Conservation (phyloP, 2,113 vertebrate species). For the Poeciliopsis prolifica region DNA sequence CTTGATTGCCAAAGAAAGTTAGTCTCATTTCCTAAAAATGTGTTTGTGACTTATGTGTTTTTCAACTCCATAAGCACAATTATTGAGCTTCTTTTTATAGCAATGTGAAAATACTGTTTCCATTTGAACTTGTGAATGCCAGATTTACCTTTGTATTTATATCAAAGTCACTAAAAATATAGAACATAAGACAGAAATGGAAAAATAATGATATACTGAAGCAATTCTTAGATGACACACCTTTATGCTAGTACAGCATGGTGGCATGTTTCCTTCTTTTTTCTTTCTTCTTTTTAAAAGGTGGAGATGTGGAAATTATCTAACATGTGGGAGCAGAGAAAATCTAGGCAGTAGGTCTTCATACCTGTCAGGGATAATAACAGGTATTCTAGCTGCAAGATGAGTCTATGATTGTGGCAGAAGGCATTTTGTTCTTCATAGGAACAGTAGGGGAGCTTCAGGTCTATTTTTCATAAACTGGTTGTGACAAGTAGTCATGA, state of each 20-base stretch:
- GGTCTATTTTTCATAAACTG: constrained; percentile 52
- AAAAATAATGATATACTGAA: constrained; percentile 65
- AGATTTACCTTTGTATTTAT: background rate
- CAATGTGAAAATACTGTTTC: background rate
- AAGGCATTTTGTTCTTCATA: constrained; percentile 42
- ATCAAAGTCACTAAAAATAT: background rate
- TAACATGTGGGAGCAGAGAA: constrained; percentile 29
- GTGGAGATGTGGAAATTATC: constrained; percentile 52
- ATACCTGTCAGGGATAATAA: constrained; percentile 67
- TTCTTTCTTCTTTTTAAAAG: constrained; percentile 14
- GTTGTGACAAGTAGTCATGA: constrained; percentile 65
- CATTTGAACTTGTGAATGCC: no score
- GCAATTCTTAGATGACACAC: constrained; percentile 21
- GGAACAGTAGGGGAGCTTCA: constrained; percentile 16
- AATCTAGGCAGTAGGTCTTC: constrained; percentile 48
- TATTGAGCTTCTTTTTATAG: background rate
- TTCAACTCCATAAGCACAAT: no score
- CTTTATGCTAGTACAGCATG: constrained; percentile 31
- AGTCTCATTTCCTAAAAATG: no score
- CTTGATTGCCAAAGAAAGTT: no score
- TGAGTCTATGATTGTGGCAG: constrained; percentile 55
- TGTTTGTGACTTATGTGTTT: no score
- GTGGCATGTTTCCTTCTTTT: constrained; percentile 38
- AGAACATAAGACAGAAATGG: constrained; percentile 48
- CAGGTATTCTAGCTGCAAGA: constrained; percentile 56